Evolutionary conservation across 2,797 vertebrate genomes (phyloP).

Genomic region (Pempheris klunzingeri): DNA sequence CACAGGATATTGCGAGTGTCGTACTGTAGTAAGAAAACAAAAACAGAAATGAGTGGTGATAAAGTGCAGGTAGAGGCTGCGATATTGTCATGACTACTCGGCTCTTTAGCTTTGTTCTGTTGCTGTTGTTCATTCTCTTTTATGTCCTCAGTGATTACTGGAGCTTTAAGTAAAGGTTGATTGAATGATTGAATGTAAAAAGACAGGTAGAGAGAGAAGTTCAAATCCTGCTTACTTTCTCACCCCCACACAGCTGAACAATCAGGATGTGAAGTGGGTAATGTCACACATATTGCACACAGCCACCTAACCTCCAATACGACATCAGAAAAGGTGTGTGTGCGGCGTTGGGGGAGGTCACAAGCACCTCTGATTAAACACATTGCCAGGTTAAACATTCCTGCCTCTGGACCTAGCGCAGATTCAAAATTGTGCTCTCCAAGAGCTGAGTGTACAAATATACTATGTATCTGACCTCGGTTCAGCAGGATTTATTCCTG

Average conservation of each 20-base stretch:
- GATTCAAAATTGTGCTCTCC: background rate
- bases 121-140: no score
- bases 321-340: background rate
- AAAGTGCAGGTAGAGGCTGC: no score
- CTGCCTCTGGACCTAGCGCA: background rate
- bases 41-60: no score
- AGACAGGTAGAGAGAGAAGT: background rate
- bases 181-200: no score
- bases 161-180: no score
- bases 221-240: background rate
- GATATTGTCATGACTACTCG: no score
- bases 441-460: background rate
- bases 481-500: background rate
- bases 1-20: no score
- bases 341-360: background rate
- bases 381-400: background rate
- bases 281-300: no score
- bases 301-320: background rate
- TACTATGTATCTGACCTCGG: background rate
- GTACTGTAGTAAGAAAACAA: no score
- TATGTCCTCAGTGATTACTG: no score
- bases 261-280: no score
- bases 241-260: background rate
- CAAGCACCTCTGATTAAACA: background rate
- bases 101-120: no score